These are phyloP conservation scores for Paratilapia polleni DNA, from an alignment of 2,113 vertebrate species.

Conservation along the genomic window DNA sequence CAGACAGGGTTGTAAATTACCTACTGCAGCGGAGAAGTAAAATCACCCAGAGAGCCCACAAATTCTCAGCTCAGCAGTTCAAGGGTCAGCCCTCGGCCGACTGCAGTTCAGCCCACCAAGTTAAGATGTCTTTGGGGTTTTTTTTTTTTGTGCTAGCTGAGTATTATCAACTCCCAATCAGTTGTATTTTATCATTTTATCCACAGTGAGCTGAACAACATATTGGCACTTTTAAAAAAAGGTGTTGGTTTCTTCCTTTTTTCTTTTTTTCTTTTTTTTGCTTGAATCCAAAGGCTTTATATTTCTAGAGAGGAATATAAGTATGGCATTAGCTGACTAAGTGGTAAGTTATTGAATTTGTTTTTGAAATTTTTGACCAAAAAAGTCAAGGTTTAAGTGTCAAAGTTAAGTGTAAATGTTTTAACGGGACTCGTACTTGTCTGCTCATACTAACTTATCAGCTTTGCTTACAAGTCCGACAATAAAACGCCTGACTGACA, in stretches of 20 bases:
- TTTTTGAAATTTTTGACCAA: not conserved
- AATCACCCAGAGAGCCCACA: conserved; percentile 55
- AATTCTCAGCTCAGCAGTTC: conserved; percentile 73
- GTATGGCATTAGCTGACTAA: too few species aligned
- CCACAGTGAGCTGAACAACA: too few species aligned
- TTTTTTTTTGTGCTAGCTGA: conserved; percentile 17
- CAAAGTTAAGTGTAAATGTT: conserved; percentile 15
- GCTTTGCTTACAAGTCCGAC: conserved; percentile 39
- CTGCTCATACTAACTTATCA: too few species aligned
- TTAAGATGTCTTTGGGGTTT: not conserved
- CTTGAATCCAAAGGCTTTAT: too few species aligned
- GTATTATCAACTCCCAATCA: not conserved
- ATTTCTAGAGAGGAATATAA: too few species aligned
- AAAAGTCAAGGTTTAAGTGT: not conserved
- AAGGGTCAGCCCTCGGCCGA: conserved; percentile 57
- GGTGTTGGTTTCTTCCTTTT: too few species aligned
- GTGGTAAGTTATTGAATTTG: too few species aligned
- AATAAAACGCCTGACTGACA: conserved; percentile 55
- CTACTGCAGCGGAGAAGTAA: conserved; percentile 53
- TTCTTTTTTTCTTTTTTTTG: too few species aligned
- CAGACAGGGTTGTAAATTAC: conserved; percentile 77
- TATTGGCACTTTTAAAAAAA: too few species aligned
- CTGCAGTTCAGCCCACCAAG: conserved; percentile 30
- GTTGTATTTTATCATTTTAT: not conserved
- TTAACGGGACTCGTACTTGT: not conserved